Conservation (phyloP, 2,888 invertebrate species). For the Andricus quercusramuli region DNA sequence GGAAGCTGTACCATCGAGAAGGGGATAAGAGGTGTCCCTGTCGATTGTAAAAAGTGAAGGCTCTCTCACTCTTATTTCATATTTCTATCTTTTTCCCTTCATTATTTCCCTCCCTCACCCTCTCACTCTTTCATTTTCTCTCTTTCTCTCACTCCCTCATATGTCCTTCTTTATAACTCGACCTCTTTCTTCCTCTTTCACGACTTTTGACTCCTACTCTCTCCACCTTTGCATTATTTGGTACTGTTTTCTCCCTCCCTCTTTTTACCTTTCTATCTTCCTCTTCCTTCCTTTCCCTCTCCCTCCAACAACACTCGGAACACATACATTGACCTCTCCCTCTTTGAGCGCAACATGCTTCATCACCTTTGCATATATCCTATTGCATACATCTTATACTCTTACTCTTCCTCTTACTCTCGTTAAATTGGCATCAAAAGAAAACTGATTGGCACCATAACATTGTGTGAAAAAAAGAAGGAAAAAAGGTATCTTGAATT, state of each 20-base stretch:
- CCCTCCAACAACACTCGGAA: constrained; percentile 15
- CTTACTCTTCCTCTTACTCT: neutral
- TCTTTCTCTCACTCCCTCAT: constrained; percentile 1
- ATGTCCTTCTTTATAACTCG: constrained; percentile 40
- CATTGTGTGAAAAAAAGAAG: too few species aligned
- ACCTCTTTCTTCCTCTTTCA: constrained; percentile 26
- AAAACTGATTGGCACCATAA: too few species aligned
- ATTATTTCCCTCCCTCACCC: constrained; percentile 35
- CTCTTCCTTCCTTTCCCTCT: constrained; percentile 12
- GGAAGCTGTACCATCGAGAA: constrained; percentile 57
- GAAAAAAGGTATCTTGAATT: too few species aligned
- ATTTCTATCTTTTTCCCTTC: constrained; percentile 42
- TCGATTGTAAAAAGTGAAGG: constrained; percentile 54
- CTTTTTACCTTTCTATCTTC: constrained; percentile 8
- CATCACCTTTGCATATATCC: neutral
- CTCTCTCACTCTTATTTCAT: constrained; percentile 49
- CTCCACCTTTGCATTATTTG: constrained; percentile 22
- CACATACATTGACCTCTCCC: constrained; percentile 39
- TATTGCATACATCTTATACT: neutral
- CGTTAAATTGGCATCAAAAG: too few species aligned
- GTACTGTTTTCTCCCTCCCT: neutral
- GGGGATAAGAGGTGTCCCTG: constrained; percentile 54
- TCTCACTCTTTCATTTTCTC: neutral
- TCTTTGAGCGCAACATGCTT: constrained; percentile 31
- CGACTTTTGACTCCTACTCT: constrained; percentile 33